phyloP scores from a whole-genome alignment of 1,140 invertebrate genomes.

The Calosoma granatense region DNA sequence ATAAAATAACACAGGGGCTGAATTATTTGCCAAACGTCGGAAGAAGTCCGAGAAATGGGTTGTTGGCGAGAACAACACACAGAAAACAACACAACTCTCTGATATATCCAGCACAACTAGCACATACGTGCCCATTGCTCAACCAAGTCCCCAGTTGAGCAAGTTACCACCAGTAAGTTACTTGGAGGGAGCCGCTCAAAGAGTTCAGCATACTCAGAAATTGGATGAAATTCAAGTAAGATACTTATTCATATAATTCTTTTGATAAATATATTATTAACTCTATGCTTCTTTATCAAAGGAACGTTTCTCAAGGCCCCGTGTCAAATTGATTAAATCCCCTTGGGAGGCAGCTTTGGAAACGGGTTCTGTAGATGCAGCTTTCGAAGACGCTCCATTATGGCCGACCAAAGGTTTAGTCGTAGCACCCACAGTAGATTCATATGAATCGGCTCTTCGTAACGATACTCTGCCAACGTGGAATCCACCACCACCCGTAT shows the following conservation, averaged over 20 bases:
- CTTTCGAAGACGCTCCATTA: constrained; percentile 44
- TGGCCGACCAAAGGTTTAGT: constrained; percentile 25
- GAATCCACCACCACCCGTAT: constrained; percentile 17
- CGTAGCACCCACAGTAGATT: constrained; percentile 29
- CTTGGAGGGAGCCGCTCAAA: constrained; percentile 34
- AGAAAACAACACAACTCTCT: constrained; percentile 20
- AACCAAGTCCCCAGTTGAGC: constrained; percentile 28
- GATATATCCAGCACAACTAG: constrained; percentile 34
- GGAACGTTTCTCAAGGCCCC: constrained; percentile 47
- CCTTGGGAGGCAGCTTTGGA: constrained; percentile 66
- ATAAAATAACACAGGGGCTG: constrained; percentile 52
- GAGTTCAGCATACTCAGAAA: constrained; percentile 40
- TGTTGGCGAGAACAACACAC: constrained; percentile 57
- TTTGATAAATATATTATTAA: not conserved
- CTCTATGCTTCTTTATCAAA: constrained; percentile 19
- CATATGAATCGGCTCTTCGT: constrained; percentile 30
- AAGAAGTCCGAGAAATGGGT: constrained; percentile 81
- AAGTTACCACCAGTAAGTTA: constrained; percentile 34
- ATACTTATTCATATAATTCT: not conserved
- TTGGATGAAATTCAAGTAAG: constrained; percentile 44
- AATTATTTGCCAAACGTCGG: constrained; percentile 77
- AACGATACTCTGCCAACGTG: constrained; percentile 27
- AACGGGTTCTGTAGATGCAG: constrained; percentile 56
- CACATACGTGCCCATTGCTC: constrained; percentile 31
- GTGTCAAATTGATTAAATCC: constrained; percentile 51